phyloP scores from a whole-genome alignment of 2,888 invertebrate species.

The Microctonus aethiopoides region DNA sequence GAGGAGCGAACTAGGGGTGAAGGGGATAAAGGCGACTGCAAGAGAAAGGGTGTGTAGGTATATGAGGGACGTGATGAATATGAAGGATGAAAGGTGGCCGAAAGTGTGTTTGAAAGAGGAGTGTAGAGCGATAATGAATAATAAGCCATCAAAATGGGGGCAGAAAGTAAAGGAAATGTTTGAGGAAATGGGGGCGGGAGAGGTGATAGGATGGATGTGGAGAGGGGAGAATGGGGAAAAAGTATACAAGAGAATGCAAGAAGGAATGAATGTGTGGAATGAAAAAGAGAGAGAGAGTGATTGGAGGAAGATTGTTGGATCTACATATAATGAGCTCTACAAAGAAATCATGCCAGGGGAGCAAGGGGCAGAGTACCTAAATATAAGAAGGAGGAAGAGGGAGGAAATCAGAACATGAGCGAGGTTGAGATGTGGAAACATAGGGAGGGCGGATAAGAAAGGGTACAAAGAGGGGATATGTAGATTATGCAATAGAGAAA shows the following conservation, averaged over 20 bases:
- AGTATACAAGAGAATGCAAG: neutral
- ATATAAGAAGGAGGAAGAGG: neutral
- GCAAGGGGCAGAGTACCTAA: neutral
- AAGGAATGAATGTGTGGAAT: neutral
- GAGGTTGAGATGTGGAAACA: neutral
- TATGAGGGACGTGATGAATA: too few relatives aligned
- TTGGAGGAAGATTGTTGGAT: neutral
- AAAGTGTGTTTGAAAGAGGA: slow-evolving; percentile 19
- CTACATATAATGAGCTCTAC: neutral
- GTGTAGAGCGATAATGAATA: slow-evolving; percentile 3
- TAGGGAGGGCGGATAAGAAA: neutral
- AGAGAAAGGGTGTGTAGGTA: too few relatives aligned
- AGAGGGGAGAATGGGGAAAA: neutral
- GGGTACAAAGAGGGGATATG: neutral
- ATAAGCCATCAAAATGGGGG: slow-evolving; percentile 14
- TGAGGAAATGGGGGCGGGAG: slow-evolving; percentile 6
- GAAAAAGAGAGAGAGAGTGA: neutral
- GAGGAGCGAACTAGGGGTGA: too few relatives aligned
- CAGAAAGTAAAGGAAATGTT: neutral
- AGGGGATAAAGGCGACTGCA: too few relatives aligned
- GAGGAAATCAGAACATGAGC: neutral
- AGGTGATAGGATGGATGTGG: neutral
- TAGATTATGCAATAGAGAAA: neutral
- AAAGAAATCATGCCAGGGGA: neutral
- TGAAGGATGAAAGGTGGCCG: slow-evolving; percentile 23